Percentiles rank a stretch among this genome's conserved stretches.
Conservation (phyloP, 2,113 vertebrate genomes). For the Dasyprocta punctata region DNA sequence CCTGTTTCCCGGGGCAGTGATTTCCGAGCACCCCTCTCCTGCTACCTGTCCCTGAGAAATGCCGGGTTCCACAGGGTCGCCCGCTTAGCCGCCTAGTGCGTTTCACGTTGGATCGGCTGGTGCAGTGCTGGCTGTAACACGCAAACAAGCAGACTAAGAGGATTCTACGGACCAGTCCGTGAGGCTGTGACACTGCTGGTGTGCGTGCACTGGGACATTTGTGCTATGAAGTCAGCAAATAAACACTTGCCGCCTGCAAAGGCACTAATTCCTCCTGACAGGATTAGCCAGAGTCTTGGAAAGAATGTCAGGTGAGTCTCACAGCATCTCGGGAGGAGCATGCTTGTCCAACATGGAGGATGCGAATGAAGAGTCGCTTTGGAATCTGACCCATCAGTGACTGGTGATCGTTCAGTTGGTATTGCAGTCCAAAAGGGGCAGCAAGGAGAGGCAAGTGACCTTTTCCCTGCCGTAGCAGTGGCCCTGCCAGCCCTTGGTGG, state of each 20-base stretch:
- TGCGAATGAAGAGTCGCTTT: neutral
- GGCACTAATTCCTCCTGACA: slow-evolving; percentile 59
- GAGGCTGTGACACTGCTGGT: neutral
- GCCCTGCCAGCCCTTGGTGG: neutral
- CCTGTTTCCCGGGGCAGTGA: neutral
- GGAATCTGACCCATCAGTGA: neutral
- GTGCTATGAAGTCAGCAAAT: slow-evolving; percentile 58
- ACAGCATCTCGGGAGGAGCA: neutral
- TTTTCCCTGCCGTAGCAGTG: too few species aligned
- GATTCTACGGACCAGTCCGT: neutral
- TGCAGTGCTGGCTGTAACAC: neutral
- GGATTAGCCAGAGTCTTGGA: neutral
- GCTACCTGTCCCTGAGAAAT: slow-evolving; percentile 60
- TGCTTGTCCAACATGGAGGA: neutral
- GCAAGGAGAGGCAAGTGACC: neutral
- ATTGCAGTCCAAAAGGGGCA: neutral
- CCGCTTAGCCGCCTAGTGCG: neutral
- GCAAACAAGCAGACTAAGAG: neutral
- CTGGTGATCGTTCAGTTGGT: neutral
- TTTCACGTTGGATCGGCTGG: neutral
- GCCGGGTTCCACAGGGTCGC: neutral
- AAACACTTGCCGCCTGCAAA: slow-evolving; percentile 49
- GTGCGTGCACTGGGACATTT: neutral
- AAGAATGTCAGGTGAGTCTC: slow-evolving; percentile 1
- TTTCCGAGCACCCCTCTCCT: neutral